A percentile compares a stretch with the other conserved stretches of the same genome.
These are phyloP conservation scores for Vidua chalybeata DNA, from an alignment of 2,113 vertebrate genomes.

Conservation along the genomic window DNA sequence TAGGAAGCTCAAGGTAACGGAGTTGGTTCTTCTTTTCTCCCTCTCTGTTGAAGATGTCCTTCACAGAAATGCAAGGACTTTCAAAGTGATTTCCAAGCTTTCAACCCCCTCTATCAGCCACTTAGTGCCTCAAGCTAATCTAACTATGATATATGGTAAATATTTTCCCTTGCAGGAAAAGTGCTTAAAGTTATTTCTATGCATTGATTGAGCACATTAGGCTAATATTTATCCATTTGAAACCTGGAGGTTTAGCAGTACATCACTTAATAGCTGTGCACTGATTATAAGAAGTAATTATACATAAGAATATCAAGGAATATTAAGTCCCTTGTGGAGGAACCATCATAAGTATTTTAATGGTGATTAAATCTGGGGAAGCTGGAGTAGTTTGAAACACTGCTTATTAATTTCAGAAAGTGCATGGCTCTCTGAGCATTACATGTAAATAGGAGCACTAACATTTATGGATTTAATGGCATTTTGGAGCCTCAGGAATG, in stretches of 20 bases:
- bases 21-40: background rate
- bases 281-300: slow-evolving; percentile 73
- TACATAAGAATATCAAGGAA: slow-evolving; percentile 68
- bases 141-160: slow-evolving; percentile 77
- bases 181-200: slow-evolving; percentile 73
- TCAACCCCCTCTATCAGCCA: slow-evolving; percentile 67
- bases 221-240: slow-evolving; percentile 78
- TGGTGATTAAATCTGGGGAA: slow-evolving; percentile 64
- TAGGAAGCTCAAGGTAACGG: background rate
- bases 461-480: background rate
- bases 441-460: slow-evolving; percentile 24
- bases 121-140: slow-evolving; percentile 60
- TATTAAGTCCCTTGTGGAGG: slow-evolving; percentile 51
- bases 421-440: background rate
- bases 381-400: slow-evolving; percentile 18
- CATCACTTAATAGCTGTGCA: slow-evolving; percentile 68
- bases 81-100: slow-evolving; percentile 68
- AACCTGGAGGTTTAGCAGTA: slow-evolving; percentile 65
- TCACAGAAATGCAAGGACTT: slow-evolving; percentile 74
- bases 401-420: slow-evolving; percentile 62
- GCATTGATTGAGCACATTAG: slow-evolving; percentile 77
- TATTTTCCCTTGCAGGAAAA: slow-evolving; percentile 76
- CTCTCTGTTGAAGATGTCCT: slow-evolving; percentile 69
- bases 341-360: slow-evolving; percentile 55
- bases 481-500: background rate